Percentiles rank a stretch among this genome's conserved stretches.
Evolutionary conservation across 2,113 vertebrate species (phyloP).

Genomic region (Gallinago paraguaiae): DNA sequence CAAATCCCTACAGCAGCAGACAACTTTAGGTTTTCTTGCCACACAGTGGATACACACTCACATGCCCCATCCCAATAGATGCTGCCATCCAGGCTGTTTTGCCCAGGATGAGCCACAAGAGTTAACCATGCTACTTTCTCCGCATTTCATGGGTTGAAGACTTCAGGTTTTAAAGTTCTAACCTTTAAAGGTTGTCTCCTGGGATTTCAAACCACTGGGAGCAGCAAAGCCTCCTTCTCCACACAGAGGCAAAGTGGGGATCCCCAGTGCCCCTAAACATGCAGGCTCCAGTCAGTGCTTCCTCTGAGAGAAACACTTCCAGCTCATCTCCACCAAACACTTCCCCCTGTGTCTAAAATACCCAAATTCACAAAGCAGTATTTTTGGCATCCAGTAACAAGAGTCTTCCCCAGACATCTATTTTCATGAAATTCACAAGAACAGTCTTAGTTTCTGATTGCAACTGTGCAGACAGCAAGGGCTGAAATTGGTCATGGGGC

Average conservation of each 20-base stretch:
- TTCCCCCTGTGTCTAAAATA: background rate
- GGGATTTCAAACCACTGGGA: background rate
- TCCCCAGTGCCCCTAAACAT: background rate
- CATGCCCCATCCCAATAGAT: background rate
- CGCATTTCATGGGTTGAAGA: background rate
- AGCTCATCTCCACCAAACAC: background rate
- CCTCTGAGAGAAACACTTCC: background rate
- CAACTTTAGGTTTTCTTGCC: background rate
- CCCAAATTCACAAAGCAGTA: background rate
- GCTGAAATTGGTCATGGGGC: background rate
- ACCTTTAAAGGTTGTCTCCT: background rate
- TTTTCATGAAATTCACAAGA: background rate
- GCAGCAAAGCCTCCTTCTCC: background rate
- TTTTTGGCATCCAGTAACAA: fast-evolving
- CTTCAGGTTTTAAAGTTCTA: background rate
- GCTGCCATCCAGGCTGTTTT: background rate
- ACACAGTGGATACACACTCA: fast-evolving
- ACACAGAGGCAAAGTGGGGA: background rate
- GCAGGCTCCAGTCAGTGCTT: fast-evolving
- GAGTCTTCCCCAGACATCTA: background rate
- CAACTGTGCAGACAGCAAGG: fast-evolving
- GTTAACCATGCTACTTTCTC: background rate
- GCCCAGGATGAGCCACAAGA: fast-evolving
- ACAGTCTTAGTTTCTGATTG: fast-evolving
- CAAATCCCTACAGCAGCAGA: background rate